These are phyloP conservation scores for Phalangium opilio DNA, from an alignment of 2,888 invertebrate genomes.

Conservation along the genomic window DNA sequence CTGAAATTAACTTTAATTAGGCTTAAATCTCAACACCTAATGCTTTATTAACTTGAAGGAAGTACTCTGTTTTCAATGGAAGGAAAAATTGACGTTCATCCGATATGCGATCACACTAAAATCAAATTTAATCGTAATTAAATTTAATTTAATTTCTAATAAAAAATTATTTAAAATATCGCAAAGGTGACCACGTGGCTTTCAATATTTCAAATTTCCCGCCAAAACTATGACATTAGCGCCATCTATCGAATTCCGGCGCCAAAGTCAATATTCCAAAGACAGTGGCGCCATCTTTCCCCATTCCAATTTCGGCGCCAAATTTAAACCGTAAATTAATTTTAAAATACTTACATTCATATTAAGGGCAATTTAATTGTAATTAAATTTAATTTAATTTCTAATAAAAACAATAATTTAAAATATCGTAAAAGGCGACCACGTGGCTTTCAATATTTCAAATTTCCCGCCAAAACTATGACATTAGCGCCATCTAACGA, in stretches of 20 bases:
- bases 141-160: neutral
- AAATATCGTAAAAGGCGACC: slow-evolving; percentile 1
- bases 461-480: no score
- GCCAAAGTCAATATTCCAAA: no score
- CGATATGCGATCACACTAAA: slow-evolving; percentile 20
- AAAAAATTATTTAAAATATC: neutral
- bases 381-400: neutral
- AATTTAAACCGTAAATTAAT: no score
- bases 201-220: neutral
- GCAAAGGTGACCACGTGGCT: neutral
- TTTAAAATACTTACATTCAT: slow-evolving; percentile 12
- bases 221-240: no score
- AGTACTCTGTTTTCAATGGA: slow-evolving; percentile 22
- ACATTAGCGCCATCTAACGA: no score
- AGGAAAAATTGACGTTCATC: slow-evolving; percentile 22
- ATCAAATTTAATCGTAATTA: slow-evolving; percentile 4
- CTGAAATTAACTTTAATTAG: neutral
- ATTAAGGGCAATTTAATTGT: slow-evolving; percentile 7
- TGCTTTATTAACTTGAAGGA: slow-evolving; percentile 22
- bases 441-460: neutral
- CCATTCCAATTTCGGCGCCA: no score
- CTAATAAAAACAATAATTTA: neutral
- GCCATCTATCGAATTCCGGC: no score
- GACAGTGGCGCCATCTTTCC: no score
- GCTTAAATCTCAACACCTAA: slow-evolving; percentile 20